These are phyloP conservation scores for Uria lomvia DNA, from an alignment of 2,113 vertebrate genomes.

Conservation along the genomic window DNA sequence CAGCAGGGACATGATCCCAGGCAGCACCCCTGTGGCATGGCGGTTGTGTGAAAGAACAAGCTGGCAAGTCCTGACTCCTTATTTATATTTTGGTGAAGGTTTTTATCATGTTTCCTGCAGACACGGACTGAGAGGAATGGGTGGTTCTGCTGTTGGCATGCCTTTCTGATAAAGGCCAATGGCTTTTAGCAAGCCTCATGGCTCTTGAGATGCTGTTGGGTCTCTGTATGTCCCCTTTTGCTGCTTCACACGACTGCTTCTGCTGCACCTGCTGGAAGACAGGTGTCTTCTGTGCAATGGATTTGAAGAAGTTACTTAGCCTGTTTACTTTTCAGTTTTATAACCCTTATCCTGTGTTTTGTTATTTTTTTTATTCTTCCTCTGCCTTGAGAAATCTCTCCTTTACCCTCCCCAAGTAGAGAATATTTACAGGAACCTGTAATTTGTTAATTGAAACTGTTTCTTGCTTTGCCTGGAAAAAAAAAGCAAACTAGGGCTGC, in stretches of 20 bases:
- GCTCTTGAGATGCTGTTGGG: neutral
- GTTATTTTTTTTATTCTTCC: neutral
- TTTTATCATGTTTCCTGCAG: constrained; percentile 59
- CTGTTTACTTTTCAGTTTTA: neutral
- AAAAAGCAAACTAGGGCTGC: neutral
- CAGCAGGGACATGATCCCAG: neutral
- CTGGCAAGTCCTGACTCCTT: neutral
- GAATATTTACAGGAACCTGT: constrained; percentile 1
- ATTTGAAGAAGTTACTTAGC: neutral
- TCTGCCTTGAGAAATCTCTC: neutral
- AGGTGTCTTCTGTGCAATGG: neutral
- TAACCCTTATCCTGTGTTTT: neutral
- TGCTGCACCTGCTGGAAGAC: neutral
- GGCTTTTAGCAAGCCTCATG: neutral
- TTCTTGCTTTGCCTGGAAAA: neutral
- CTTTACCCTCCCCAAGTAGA: neutral
- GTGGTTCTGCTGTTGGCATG: constrained; percentile 14
- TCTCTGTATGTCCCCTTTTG: neutral
- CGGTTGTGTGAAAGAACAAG: neutral
- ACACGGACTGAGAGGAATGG: neutral
- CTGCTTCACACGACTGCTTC: neutral
- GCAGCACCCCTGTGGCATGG: neutral
- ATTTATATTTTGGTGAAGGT: constrained; percentile 18
- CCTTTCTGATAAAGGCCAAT: neutral
- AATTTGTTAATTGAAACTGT: constrained; percentile 11